Evolutionary conservation across 2,797 vertebrate genomes (phyloP).

Genomic region (Thunnus albacares): DNA sequence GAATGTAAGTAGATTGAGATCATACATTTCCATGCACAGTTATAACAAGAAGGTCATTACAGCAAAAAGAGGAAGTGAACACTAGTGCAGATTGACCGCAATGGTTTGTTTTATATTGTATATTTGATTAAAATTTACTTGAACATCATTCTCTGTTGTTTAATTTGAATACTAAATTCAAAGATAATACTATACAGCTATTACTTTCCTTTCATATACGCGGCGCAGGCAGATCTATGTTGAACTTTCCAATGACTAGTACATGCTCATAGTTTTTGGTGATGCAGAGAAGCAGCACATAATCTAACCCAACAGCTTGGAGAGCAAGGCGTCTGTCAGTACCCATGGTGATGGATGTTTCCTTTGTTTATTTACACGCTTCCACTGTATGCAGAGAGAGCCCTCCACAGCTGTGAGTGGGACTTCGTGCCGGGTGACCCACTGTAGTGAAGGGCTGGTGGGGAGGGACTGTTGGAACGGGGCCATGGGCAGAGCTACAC

Average conservation of each 20-base stretch:
- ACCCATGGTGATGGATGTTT: slow-evolving; percentile 1
- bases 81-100: neutral
- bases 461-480: neutral
- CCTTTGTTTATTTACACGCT: slow-evolving; percentile 23
- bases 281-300: neutral
- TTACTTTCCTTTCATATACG: too few relatives aligned
- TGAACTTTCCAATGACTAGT: too few relatives aligned
- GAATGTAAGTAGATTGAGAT: neutral
- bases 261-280: too few relatives aligned
- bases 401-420: slow-evolving; percentile 23
- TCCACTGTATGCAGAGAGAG: slow-evolving; percentile 6
- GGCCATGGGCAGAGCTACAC: neutral
- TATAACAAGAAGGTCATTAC: neutral
- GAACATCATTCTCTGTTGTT: too few relatives aligned
- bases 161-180: too few relatives aligned
- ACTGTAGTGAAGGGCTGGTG: neutral
- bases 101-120: too few relatives aligned
- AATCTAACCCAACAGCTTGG: neutral
- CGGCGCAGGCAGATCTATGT: too few relatives aligned
- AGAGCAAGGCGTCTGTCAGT: neutral
- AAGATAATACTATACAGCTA: too few relatives aligned
- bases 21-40: neutral
- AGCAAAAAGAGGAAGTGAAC: neutral
- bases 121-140: too few relatives aligned
- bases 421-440: slow-evolving; percentile 8